These are phyloP conservation scores for Muraenolepis orangiensis DNA, from an alignment of 2,797 vertebrate species.

Conservation along the genomic window DNA sequence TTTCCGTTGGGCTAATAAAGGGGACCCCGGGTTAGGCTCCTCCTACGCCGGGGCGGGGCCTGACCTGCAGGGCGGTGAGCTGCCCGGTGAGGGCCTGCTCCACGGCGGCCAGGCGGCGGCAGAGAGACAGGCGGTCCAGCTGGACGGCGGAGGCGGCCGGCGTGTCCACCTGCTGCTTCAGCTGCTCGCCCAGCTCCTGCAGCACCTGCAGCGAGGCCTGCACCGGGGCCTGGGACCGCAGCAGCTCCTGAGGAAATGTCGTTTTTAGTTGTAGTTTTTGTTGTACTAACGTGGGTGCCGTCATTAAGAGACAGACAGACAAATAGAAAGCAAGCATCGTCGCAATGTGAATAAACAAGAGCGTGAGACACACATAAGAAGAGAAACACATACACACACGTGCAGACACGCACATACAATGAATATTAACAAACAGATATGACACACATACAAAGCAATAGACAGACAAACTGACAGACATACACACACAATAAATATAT, in stretches of 20 bases:
- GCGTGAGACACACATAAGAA: background rate
- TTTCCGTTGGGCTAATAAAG: too few species aligned
- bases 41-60: too few species aligned
- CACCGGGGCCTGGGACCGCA: slow-evolving; percentile 71
- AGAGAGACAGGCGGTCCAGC: slow-evolving; percentile 83
- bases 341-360: too few species aligned
- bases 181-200: slow-evolving; percentile 85
- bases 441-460: too few species aligned
- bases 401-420: background rate
- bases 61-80: slow-evolving; percentile 85
- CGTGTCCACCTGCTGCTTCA: slow-evolving; percentile 88
- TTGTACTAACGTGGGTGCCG: too few species aligned
- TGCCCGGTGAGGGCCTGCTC: slow-evolving; percentile 86
- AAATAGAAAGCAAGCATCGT: too few species aligned
- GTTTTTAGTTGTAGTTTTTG: background rate
- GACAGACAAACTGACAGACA: too few species aligned
- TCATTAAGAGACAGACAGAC: too few species aligned
- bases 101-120: slow-evolving; percentile 75
- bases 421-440: background rate
- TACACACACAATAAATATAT: too few species aligned
- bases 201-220: slow-evolving; percentile 84
- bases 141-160: slow-evolving; percentile 86
- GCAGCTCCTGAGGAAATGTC: slow-evolving; percentile 76
- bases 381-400: background rate
- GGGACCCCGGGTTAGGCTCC: too few species aligned